Evolutionary conservation across 2,888 invertebrate species (phyloP).

Genomic region (Leucophenga maculata): DNA sequence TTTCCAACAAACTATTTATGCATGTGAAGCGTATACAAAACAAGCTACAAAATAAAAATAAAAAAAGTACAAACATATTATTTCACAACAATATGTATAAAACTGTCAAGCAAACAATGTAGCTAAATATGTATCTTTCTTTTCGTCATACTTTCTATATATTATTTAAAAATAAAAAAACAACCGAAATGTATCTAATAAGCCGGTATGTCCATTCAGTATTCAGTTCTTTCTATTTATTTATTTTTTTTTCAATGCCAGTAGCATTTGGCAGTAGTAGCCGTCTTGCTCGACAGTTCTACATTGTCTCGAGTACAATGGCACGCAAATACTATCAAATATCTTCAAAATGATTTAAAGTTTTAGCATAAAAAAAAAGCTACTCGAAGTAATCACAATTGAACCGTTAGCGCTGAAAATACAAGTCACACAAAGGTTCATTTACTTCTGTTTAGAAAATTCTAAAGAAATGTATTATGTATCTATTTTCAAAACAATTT

Average conservation of each 20-base stretch:
- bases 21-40: neutral
- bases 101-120: neutral
- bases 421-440: neutral
- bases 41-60: too few species aligned
- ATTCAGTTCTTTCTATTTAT: neutral
- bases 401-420: neutral
- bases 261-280: neutral
- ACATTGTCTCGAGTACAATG: neutral
- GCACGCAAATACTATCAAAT: too few species aligned
- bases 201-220: too few species aligned
- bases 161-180: neutral
- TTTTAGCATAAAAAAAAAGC: too few species aligned
- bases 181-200: neutral
- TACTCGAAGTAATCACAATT: neutral
- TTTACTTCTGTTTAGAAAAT: neutral
- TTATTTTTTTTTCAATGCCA: neutral
- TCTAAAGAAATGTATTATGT: neutral
- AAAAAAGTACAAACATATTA: too few species aligned
- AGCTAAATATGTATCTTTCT: neutral
- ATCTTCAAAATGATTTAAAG: too few species aligned
- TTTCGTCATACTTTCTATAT: neutral
- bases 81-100: conserved; percentile 4
- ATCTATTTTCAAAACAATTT: conserved; percentile 2
- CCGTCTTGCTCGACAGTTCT: neutral
- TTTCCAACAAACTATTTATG: neutral